Conservation (phyloP, 2,797 vertebrate genomes). For the Microchirus variegatus region DNA sequence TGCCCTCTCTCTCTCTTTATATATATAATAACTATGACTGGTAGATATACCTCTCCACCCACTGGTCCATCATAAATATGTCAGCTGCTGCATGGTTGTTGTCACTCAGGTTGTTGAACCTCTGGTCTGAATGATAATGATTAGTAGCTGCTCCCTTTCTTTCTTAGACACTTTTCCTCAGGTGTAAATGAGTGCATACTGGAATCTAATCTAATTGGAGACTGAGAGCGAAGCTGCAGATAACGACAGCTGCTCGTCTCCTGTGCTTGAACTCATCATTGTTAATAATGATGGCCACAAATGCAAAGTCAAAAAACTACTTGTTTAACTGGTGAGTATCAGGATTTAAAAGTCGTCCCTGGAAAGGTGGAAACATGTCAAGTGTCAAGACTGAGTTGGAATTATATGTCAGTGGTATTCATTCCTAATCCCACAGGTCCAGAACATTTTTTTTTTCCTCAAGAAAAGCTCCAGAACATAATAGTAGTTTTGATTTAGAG, state of each 20-base stretch:
- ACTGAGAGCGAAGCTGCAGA: constrained; percentile 17
- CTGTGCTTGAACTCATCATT: constrained; percentile 1
- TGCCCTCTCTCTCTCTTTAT: too few species aligned
- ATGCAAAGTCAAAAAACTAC: neutral
- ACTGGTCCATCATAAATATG: too few species aligned
- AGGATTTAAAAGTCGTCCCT: constrained; percentile 1
- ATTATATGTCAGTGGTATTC: neutral
- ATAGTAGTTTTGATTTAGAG: too few species aligned
- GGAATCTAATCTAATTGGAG: constrained; percentile 12
- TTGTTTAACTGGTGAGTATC: constrained; percentile 3
- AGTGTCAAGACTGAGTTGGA: neutral
- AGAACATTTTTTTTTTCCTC: too few species aligned
- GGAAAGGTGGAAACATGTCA: neutral
- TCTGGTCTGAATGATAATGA: neutral
- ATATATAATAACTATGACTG: too few species aligned
- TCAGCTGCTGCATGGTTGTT: too few species aligned
- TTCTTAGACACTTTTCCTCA: constrained; percentile 11
- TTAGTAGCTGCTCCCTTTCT: constrained; percentile 1
- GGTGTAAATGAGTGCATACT: constrained; percentile 26
- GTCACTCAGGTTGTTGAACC: neutral
- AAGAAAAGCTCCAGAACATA: too few species aligned
- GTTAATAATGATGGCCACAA: constrained; percentile 21
- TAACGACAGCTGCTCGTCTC: constrained; percentile 20
- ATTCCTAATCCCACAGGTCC: too few species aligned
- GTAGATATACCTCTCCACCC: too few species aligned